Evolutionary conservation across 2,797 vertebrate species (phyloP).

Genomic region (Meda fulgida): DNA sequence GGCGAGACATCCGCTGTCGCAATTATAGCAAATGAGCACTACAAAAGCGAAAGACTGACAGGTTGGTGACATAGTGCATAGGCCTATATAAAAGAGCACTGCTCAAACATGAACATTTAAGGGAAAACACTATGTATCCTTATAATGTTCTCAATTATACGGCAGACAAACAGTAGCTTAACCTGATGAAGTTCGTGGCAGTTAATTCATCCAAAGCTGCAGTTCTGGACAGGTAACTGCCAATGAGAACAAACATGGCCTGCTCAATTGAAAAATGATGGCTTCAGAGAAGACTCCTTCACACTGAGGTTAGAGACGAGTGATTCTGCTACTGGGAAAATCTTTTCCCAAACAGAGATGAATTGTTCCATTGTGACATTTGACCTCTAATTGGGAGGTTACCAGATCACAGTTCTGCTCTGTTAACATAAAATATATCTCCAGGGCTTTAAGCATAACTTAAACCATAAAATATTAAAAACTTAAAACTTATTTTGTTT

Average conservation of each 20-base stretch:
- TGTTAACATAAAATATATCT: neutral
- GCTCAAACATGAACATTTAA: neutral
- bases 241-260: neutral
- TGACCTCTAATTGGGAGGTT: neutral
- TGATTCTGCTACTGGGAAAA: neutral
- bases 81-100: neutral
- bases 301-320: no score
- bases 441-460: neutral
- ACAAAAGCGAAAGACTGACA: conserved; percentile 29
- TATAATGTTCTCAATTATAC: neutral
- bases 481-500: neutral
- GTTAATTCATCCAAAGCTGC: neutral
- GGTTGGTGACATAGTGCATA: neutral
- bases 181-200: neutral
- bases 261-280: neutral
- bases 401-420: neutral
- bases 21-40: conserved; percentile 20
- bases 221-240: neutral
- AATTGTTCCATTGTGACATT: neutral
- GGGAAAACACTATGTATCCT: neutral
- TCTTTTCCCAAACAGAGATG: neutral
- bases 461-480: neutral
- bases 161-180: neutral
- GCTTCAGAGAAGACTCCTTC: neutral
- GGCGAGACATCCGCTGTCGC: conserved; percentile 52